Evolutionary conservation across 2,113 vertebrate species (phyloP).

Genomic region (Percina caprodes): DNA sequence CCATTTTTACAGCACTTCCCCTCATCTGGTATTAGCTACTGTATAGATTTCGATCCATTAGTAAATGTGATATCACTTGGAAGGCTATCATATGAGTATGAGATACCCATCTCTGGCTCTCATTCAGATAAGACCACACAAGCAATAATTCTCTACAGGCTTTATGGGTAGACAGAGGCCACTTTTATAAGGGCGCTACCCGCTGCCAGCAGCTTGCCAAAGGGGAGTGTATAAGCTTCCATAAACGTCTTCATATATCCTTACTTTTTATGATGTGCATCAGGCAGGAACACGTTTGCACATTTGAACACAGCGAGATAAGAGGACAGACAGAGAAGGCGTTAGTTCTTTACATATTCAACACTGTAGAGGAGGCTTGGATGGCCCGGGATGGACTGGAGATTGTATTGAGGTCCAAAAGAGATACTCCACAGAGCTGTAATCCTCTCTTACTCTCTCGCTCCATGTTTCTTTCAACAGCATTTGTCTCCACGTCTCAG

Average conservation of each 20-base stretch:
- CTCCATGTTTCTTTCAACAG: constrained; percentile 49
- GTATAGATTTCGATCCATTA: constrained; percentile 55
- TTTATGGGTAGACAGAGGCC: constrained; percentile 69
- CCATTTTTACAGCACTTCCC: constrained; percentile 4
- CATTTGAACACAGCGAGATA: constrained; percentile 74
- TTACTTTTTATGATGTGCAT: constrained; percentile 78
- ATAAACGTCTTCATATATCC: constrained; percentile 78
- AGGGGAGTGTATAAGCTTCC: constrained; percentile 65
- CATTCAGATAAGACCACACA: constrained; percentile 56
- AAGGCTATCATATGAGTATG: constrained; percentile 50
- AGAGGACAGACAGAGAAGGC: constrained; percentile 40
- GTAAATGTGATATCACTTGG: constrained; percentile 47
- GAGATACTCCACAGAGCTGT: constrained; percentile 28
- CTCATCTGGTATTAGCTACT: constrained; percentile 18
- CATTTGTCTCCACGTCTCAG: constrained; percentile 46
- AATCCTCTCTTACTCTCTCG: constrained; percentile 46
- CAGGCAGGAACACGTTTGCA: constrained; percentile 86
- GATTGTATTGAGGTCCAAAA: constrained; percentile 29
- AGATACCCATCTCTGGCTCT: constrained; percentile 53
- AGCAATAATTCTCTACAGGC: constrained; percentile 68
- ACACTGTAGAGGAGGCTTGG: neutral
- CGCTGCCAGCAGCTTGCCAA: constrained; percentile 59
- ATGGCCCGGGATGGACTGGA: constrained; percentile 5
- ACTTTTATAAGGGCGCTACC: constrained; percentile 67
- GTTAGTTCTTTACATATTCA: constrained; percentile 40